Evolutionary conservation across 2,113 vertebrate genomes (phyloP).

Genomic region (Corvus cornix): DNA sequence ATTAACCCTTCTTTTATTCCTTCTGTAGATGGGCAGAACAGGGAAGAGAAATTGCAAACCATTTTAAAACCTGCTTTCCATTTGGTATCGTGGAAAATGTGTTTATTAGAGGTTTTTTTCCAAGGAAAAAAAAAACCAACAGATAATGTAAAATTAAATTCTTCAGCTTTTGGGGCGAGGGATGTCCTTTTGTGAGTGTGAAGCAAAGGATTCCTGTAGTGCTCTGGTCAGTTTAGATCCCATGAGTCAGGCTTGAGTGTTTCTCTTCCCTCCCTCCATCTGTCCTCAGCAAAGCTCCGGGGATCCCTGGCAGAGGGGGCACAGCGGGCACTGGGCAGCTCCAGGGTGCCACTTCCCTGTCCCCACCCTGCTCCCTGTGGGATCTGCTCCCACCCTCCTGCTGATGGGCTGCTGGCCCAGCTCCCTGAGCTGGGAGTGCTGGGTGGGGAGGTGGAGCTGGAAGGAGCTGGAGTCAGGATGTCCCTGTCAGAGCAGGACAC

Average conservation of each 20-base stretch:
- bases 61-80: not conserved
- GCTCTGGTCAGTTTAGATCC: constrained; percentile 19
- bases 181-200: constrained; percentile 35
- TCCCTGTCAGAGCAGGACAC: not conserved
- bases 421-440: not conserved
- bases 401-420: not conserved
- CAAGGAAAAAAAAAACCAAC: not conserved
- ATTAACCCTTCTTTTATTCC: not conserved
- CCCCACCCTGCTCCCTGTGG: not conserved
- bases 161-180: not conserved
- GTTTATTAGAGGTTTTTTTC: not conserved
- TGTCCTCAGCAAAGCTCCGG: not conserved
- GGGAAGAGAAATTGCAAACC: not conserved
- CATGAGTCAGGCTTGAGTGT: constrained; percentile 25
- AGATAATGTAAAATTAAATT: not conserved
- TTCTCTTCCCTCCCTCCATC: constrained; percentile 5
- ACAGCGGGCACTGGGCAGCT: not conserved
- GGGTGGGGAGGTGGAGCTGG: not conserved
- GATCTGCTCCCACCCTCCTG: not conserved
- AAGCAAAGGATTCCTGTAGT: constrained; percentile 44
- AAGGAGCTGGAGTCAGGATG: not conserved
- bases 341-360: not conserved
- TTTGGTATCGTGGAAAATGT: not conserved
- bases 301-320: not conserved
- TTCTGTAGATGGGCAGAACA: constrained; percentile 5